These are phyloP conservation scores for Amiota mariae DNA, from an alignment of 2,888 invertebrate species.

Conservation along the genomic window DNA sequence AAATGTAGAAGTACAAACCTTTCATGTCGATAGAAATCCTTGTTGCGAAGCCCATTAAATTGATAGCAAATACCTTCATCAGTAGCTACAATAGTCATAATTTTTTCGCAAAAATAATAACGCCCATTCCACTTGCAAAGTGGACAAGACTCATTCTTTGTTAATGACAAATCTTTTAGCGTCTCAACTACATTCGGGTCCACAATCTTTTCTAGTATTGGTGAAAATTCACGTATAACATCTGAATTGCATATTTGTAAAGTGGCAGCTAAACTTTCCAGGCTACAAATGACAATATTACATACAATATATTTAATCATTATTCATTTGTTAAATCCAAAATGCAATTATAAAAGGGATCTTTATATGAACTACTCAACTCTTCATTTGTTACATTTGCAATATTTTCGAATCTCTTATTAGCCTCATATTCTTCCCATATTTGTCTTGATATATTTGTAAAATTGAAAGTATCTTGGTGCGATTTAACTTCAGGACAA, in stretches of 20 bases:
- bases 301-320: too few species aligned
- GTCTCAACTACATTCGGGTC: conserved; percentile 54
- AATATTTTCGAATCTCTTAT: conserved; percentile 42
- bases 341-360: too few species aligned
- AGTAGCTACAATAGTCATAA: conserved; percentile 69
- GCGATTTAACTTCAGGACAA: conserved; percentile 72
- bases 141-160: conserved; percentile 67
- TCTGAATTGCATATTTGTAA: conserved; percentile 70
- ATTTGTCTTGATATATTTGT: conserved; percentile 57
- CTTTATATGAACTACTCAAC: conserved; percentile 48
- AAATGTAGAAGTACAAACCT: conserved; percentile 31
- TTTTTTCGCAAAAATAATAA: conserved; percentile 66
- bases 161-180: conserved; percentile 61
- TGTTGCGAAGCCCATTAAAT: conserved; percentile 66
- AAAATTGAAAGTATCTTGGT: conserved; percentile 64
- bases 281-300: conserved; percentile 41
- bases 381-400: conserved; percentile 47
- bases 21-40: conserved; percentile 68
- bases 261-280: conserved; percentile 63
- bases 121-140: conserved; percentile 70
- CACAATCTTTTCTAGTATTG: conserved; percentile 52
- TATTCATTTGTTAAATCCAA: too few species aligned
- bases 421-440: conserved; percentile 49
- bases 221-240: conserved; percentile 57
- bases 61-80: conserved; percentile 72